phyloP scores from a whole-genome alignment of 1,140 invertebrate genomes.

The Trialeurodes vaporariorum region DNA sequence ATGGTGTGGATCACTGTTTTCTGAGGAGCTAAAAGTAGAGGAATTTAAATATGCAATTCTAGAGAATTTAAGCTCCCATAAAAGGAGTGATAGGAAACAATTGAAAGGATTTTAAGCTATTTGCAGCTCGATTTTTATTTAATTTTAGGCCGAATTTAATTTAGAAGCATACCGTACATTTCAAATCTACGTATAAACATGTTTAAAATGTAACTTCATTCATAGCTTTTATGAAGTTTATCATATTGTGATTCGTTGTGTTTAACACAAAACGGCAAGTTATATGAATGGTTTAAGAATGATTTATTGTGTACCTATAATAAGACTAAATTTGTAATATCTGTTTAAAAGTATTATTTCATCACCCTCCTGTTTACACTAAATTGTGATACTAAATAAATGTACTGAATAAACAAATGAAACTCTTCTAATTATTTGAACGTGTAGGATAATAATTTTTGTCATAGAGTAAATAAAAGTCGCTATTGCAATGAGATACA shows the following conservation, averaged over 20 bases:
- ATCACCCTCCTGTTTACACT: background rate
- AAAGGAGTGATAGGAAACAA: background rate
- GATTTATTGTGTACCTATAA: background rate
- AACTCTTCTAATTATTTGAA: no score
- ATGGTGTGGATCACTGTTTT: no score
- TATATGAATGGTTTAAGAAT: background rate
- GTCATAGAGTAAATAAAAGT: no score
- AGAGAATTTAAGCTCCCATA: background rate
- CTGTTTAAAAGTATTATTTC: background rate
- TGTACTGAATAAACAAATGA: background rate
- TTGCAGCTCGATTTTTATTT: no score
- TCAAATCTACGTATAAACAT: background rate
- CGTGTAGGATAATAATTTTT: no score
- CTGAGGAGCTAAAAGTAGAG: no score
- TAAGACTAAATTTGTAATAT: background rate
- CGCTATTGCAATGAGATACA: no score
- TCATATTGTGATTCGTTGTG: background rate
- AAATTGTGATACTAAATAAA: background rate
- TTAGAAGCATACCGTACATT: no score
- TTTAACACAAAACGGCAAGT: constrained; percentile 1
- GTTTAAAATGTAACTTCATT: background rate
- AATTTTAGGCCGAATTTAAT: no score
- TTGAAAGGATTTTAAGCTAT: background rate
- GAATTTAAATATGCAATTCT: no score
- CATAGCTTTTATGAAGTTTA: background rate